These are phyloP conservation scores for Panagrolaimus sp. DNA, from an alignment of 1,140 invertebrate species.

Conservation along the genomic window DNA sequence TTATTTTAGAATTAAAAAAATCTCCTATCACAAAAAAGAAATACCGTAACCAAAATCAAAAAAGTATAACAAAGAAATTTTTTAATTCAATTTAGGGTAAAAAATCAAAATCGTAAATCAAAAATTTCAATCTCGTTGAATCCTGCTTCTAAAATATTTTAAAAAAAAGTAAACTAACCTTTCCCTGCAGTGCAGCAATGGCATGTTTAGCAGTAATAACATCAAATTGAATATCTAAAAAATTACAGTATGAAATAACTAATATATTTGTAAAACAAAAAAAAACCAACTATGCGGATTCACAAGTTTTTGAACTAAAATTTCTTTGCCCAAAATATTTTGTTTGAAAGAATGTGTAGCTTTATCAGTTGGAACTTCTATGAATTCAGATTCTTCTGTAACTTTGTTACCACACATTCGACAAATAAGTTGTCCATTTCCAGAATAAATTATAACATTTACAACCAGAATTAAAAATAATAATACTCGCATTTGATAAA, in stretches of 20 bases:
- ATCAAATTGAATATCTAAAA: constrained; percentile 14
- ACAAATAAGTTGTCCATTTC: background rate
- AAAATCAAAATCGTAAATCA: too few species aligned
- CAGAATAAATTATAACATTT: too few species aligned
- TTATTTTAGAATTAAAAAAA: too few species aligned
- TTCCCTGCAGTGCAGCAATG: background rate
- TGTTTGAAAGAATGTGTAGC: background rate
- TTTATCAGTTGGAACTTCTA: background rate
- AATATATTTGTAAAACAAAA: background rate
- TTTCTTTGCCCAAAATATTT: background rate
- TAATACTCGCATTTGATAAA: background rate
- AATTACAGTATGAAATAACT: too few species aligned
- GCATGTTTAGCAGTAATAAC: background rate
- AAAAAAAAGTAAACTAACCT: background rate
- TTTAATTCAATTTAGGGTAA: too few species aligned
- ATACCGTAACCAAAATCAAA: too few species aligned
- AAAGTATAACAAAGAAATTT: too few species aligned
- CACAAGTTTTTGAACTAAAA: background rate
- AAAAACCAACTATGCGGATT: background rate
- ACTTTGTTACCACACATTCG: background rate
- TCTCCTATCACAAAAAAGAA: too few species aligned
- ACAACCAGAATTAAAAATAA: background rate
- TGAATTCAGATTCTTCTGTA: background rate
- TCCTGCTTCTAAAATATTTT: too few species aligned
- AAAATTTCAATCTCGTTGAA: too few species aligned